phyloP scores from a whole-genome alignment of 2,113 vertebrate genomes.

The Pelodiscus sinensis region DNA sequence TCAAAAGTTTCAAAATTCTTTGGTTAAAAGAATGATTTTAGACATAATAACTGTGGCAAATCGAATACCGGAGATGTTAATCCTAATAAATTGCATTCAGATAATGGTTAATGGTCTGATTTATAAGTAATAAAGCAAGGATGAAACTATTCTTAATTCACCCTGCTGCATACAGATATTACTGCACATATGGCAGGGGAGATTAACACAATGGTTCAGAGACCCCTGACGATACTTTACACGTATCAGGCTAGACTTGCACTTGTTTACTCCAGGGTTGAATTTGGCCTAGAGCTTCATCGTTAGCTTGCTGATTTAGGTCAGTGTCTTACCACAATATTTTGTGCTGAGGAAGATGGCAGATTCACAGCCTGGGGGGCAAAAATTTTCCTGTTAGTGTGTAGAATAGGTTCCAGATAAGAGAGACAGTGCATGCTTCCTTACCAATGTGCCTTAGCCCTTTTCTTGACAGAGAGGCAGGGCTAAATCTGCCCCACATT shows the following conservation, averaged over 20 bases:
- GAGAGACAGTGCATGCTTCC: not conserved
- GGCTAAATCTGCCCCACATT: not conserved
- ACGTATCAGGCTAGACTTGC: slow-evolving; percentile 48
- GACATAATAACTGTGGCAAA: slow-evolving; percentile 29
- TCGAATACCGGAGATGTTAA: slow-evolving; percentile 39
- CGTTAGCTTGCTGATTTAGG: not conserved
- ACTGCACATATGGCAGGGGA: slow-evolving; percentile 38
- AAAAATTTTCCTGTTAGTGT: not conserved
- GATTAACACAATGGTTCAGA: slow-evolving; percentile 37
- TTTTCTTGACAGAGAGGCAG: not conserved
- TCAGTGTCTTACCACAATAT: slow-evolving; percentile 16
- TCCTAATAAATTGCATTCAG: slow-evolving; percentile 44
- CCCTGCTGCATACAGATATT: slow-evolving; percentile 32
- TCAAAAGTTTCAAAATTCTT: slow-evolving; percentile 38
- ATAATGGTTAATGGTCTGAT: slow-evolving; percentile 53
- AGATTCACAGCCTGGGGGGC: not conserved
- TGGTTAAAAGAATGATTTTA: not conserved
- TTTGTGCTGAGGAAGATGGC: not conserved
- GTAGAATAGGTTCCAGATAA: not conserved
- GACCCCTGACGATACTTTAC: not conserved
- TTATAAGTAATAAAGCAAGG: slow-evolving; percentile 63
- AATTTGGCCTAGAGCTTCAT: not conserved
- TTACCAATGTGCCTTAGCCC: not conserved
- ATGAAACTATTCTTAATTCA: slow-evolving; percentile 9
- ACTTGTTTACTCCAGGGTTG: not conserved